phyloP scores from a whole-genome alignment of 2,888 invertebrate species.

The Nephrotoma guestfalica region DNA sequence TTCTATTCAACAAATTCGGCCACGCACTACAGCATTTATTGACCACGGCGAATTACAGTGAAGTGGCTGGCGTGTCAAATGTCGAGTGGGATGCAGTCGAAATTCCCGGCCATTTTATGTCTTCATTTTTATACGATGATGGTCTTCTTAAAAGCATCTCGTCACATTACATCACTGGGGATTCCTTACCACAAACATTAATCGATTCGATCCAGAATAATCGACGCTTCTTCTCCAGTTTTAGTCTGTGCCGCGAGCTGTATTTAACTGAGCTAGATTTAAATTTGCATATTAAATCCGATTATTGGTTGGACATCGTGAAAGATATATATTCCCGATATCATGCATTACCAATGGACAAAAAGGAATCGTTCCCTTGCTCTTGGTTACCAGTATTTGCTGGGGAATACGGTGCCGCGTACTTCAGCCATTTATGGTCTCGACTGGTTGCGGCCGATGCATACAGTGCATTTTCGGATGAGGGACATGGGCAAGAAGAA shows the following conservation, averaged over 20 bases:
- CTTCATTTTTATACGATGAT: constrained; percentile 61
- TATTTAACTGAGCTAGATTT: constrained; percentile 73
- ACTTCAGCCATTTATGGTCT: constrained; percentile 77
- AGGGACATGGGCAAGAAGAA: constrained; percentile 37
- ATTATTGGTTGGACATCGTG: constrained; percentile 73
- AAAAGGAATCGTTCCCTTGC: constrained; percentile 71
- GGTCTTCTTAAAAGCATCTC: constrained; percentile 46
- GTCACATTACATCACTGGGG: constrained; percentile 58
- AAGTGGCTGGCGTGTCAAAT: constrained; percentile 71
- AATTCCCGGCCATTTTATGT: constrained; percentile 69
- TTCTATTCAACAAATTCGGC: constrained; percentile 76
- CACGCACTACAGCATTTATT: constrained; percentile 74
- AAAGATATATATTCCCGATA: constrained; percentile 68
- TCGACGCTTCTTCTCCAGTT: constrained; percentile 62
- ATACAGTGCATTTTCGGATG: constrained; percentile 58
- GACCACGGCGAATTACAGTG: constrained; percentile 65
- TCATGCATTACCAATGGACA: constrained; percentile 57
- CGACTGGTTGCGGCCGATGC: constrained; percentile 82
- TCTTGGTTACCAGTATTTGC: constrained; percentile 72
- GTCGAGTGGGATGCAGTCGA: constrained; percentile 91
- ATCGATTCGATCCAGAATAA: constrained; percentile 46
- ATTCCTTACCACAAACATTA: constrained; percentile 49
- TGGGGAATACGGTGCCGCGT: constrained; percentile 73
- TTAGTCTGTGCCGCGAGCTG: constrained; percentile 63
- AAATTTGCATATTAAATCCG: constrained; percentile 57